A percentile compares a stretch with the other conserved stretches of the same genome.
Conservation (phyloP, 2,797 vertebrate species). For the Chaenodraco wilsoni region DNA sequence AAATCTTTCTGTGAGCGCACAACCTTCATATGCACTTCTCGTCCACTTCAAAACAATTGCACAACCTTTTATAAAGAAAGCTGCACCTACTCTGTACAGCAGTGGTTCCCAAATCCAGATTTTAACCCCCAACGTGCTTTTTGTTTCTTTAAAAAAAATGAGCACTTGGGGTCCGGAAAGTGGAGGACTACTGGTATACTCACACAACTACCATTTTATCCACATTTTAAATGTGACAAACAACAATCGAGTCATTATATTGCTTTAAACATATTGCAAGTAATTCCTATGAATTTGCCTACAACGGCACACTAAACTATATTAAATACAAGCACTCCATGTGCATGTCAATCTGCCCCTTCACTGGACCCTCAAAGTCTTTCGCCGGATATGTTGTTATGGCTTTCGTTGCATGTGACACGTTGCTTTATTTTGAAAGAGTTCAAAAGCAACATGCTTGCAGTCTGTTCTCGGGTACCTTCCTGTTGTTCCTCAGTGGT, state of each 20-base stretch:
- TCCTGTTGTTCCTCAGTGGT: slow-evolving; percentile 59
- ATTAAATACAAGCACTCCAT: slow-evolving; percentile 71
- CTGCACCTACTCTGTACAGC: slow-evolving; percentile 45
- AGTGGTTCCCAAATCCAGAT: slow-evolving; percentile 49
- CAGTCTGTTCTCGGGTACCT: slow-evolving; percentile 56
- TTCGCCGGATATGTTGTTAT: slow-evolving; percentile 65
- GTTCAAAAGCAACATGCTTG: slow-evolving; percentile 63
- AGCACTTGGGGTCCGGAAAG: slow-evolving; percentile 59
- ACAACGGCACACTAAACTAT: slow-evolving; percentile 69
- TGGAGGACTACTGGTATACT: slow-evolving; percentile 54
- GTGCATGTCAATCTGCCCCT: slow-evolving; percentile 59
- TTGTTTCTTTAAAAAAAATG: slow-evolving; percentile 24
- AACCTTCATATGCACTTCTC: slow-evolving; percentile 53
- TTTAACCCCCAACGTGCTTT: slow-evolving; percentile 27
- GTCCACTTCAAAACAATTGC: slow-evolving; percentile 61
- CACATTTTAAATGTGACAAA: slow-evolving; percentile 71
- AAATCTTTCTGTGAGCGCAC: slow-evolving; percentile 49
- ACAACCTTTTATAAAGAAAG: slow-evolving; percentile 66
- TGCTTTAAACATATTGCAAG: slow-evolving; percentile 83
- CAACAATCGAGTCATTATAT: slow-evolving; percentile 69
- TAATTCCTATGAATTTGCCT: slow-evolving; percentile 77
- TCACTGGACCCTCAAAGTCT: slow-evolving; percentile 61
- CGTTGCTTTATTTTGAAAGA: slow-evolving; percentile 63
- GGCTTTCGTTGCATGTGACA: slow-evolving; percentile 71
- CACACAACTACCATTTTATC: slow-evolving; percentile 54